These are phyloP conservation scores for Arion vulgaris DNA, from an alignment of 1,140 invertebrate genomes.

Conservation along the genomic window DNA sequence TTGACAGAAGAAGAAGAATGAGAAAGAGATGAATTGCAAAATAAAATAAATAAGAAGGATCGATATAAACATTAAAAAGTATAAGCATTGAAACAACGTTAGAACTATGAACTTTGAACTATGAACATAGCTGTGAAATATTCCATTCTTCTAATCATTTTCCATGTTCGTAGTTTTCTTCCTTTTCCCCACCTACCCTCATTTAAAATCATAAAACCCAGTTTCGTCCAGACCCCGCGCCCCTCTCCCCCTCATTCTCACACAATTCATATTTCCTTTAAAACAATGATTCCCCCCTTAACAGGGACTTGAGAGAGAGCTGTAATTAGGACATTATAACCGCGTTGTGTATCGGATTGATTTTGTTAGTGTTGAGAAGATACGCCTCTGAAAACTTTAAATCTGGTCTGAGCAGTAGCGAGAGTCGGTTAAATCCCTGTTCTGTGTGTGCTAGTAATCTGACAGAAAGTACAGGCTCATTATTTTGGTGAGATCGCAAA, in stretches of 20 bases:
- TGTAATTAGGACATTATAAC: conserved; percentile 14
- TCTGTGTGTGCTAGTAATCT: not conserved
- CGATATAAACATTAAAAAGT: no score
- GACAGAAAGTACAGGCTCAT: not conserved
- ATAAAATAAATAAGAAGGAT: no score
- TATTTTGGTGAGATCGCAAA: not conserved
- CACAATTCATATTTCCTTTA: not conserved
- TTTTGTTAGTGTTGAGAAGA: not conserved
- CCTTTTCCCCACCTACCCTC: not conserved
- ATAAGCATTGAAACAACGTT: no score
- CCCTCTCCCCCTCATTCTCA: not conserved
- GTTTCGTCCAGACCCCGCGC: no score
- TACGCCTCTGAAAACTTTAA: not conserved
- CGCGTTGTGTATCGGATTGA: not conserved
- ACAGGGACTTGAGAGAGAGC: not conserved
- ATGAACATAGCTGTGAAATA: no score
- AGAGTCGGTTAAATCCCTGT: conserved; percentile 3
- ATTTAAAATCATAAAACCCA: not conserved
- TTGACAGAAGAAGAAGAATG: no score
- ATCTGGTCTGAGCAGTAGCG: conserved; percentile 10
- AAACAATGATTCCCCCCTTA: conserved; percentile 2
- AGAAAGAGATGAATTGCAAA: no score
- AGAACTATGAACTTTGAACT: no score
- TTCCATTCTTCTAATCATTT: no score
- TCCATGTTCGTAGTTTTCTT: not conserved